Evolutionary conservation across 53 echinoderm and acorn worm species (phyloP).

Genomic region (Echinarachnius parma): DNA sequence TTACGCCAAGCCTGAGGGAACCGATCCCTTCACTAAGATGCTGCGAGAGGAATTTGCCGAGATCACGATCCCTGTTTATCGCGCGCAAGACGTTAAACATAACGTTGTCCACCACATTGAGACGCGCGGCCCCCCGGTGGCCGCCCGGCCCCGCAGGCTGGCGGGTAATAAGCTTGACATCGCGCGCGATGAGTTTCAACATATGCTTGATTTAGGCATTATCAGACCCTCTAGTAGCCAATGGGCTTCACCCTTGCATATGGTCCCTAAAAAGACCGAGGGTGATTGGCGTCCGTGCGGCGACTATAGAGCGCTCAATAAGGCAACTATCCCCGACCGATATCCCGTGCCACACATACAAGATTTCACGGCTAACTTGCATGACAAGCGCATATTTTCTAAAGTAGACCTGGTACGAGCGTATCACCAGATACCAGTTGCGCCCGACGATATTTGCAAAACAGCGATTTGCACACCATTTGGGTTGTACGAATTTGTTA

Average conservation of each 20-base stretch:
- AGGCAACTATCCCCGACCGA: conserved; percentile 16
- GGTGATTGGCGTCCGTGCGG: conserved; percentile 53
- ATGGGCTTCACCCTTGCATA: conserved; percentile 43
- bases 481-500: conserved; percentile 50
- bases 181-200: no score
- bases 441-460: conserved; percentile 35
- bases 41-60: no score
- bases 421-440: conserved; percentile 45
- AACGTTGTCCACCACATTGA: no score
- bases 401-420: conserved; percentile 33
- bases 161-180: no score
- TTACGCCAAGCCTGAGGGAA: no score
- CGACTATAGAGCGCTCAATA: conserved; percentile 39
- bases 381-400: conserved; percentile 22
- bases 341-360: conserved; percentile 44
- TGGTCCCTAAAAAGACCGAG: conserved; percentile 34
- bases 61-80: no score
- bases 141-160: no score
- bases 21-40: no score
- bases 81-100: no score
- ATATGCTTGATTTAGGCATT: conserved; percentile 26
- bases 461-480: conserved; percentile 52
- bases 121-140: no score
- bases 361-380: conserved; percentile 24
- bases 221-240: conserved; percentile 24